A percentile compares a stretch with the other conserved stretches of the same genome.
Evolutionary conservation across 1,140 invertebrate genomes (phyloP).

Genomic region (Agrilus planipennis): DNA sequence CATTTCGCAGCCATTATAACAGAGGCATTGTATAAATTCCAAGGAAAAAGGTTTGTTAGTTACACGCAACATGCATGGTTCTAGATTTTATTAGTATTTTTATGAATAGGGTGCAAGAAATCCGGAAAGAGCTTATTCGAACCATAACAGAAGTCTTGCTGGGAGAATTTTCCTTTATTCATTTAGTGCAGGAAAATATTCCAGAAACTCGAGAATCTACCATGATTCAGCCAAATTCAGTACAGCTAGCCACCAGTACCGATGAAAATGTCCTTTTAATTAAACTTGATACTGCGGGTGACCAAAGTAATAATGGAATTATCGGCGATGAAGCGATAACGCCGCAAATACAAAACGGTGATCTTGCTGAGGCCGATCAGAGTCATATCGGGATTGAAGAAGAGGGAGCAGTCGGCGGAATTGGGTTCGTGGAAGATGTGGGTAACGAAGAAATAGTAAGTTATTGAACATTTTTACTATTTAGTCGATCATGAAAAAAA

Average conservation of each 20-base stretch:
- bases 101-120: constrained; percentile 14
- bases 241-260: background rate
- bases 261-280: constrained; percentile 1
- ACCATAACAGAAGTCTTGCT: constrained; percentile 22
- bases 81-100: background rate
- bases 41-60: constrained; percentile 28
- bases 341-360: constrained; percentile 27
- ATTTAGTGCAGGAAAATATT: constrained; percentile 23
- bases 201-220: constrained; percentile 5
- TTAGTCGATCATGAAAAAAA: too few relatives aligned
- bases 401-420: constrained; percentile 31
- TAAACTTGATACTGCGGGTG: constrained; percentile 5
- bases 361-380: constrained; percentile 33
- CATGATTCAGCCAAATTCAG: background rate
- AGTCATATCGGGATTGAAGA: constrained; percentile 21
- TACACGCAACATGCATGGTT: background rate
- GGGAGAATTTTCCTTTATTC: constrained; percentile 26
- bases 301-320: background rate
- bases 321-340: constrained; percentile 1
- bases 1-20: constrained; percentile 24
- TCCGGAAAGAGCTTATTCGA: constrained; percentile 20
- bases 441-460: too few relatives aligned
- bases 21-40: constrained; percentile 23
- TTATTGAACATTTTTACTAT: too few relatives aligned
- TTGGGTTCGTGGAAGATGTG: constrained; percentile 5